phyloP scores from a whole-genome alignment of 2,888 invertebrate species.

The Drosophila anomelani region DNA sequence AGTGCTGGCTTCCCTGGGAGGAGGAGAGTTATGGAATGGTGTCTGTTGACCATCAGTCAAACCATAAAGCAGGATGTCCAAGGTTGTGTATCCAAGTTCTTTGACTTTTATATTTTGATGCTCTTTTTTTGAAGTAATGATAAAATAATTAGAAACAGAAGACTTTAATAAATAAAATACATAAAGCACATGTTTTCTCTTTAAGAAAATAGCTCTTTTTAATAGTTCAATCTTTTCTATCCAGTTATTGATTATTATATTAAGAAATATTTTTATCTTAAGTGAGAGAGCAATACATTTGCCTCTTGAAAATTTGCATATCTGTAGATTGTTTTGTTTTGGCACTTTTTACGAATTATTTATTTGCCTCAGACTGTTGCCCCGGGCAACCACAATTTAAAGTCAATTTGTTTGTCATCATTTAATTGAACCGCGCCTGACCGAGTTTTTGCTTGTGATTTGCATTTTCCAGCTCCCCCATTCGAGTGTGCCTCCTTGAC shows the following conservation, averaged over 20 bases:
- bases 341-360: constrained; percentile 8
- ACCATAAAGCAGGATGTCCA: constrained; percentile 24
- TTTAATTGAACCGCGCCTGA: constrained; percentile 52
- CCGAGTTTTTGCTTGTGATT: constrained; percentile 15
- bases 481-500: neutral
- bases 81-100: constrained; percentile 30
- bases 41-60: constrained; percentile 45
- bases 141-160: neutral
- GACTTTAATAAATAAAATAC: neutral
- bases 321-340: neutral
- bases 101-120: constrained; percentile 43
- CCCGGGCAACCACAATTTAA: constrained; percentile 2
- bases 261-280: neutral
- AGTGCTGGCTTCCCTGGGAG: constrained; percentile 14
- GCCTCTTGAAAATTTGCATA: neutral
- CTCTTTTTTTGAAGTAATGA: constrained; percentile 10
- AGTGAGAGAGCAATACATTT: neutral
- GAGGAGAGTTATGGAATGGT: constrained; percentile 11
- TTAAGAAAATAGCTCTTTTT: neutral
- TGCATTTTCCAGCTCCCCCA: neutral
- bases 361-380: constrained; percentile 3
- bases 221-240: no score
- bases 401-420: constrained; percentile 31
- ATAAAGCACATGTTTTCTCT: neutral
- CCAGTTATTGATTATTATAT: neutral